phyloP scores from a whole-genome alignment of 2,797 vertebrate genomes.

The Falco cherrug region DNA sequence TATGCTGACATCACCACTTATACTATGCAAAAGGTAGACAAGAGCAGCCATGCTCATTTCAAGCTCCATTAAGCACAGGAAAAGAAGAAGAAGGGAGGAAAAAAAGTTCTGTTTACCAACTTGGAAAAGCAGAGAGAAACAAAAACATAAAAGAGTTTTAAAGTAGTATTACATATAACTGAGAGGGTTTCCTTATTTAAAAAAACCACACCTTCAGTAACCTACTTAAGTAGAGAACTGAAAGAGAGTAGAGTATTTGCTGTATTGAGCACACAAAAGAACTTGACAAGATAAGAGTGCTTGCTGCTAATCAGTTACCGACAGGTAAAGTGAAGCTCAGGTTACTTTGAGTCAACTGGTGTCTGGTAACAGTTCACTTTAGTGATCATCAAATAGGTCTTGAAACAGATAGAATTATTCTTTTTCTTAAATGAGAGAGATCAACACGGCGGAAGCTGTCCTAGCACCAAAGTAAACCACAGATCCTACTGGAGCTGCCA shows the following conservation, averaged over 20 bases:
- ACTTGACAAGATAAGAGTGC: not conserved
- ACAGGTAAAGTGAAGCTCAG: slow-evolving; percentile 39
- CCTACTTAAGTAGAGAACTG: not conserved
- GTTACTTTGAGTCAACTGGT: slow-evolving; percentile 26
- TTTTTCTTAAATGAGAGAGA: not conserved
- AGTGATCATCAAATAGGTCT: not conserved
- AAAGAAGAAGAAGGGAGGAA: not conserved
- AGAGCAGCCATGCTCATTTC: slow-evolving; percentile 46
- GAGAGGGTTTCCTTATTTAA: not conserved
- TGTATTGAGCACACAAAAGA: not conserved
- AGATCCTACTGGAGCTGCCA: not conserved
- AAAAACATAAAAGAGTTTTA: not conserved
- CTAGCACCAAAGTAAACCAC: not conserved
- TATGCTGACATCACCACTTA: slow-evolving; percentile 40
- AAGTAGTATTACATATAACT: not conserved
- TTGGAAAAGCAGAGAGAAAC: not conserved
- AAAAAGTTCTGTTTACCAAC: not conserved
- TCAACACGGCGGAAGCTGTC: not conserved
- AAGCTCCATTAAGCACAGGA: slow-evolving; percentile 51
- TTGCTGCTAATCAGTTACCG: slow-evolving; percentile 12
- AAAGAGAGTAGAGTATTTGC: not conserved
- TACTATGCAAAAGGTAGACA: not conserved
- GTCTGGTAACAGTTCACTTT: slow-evolving; percentile 33
- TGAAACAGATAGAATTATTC: not conserved
- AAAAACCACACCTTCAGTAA: not conserved